Evolutionary conservation across 2,797 vertebrate species (phyloP).

Genomic region (Sebastes trivittatus): DNA sequence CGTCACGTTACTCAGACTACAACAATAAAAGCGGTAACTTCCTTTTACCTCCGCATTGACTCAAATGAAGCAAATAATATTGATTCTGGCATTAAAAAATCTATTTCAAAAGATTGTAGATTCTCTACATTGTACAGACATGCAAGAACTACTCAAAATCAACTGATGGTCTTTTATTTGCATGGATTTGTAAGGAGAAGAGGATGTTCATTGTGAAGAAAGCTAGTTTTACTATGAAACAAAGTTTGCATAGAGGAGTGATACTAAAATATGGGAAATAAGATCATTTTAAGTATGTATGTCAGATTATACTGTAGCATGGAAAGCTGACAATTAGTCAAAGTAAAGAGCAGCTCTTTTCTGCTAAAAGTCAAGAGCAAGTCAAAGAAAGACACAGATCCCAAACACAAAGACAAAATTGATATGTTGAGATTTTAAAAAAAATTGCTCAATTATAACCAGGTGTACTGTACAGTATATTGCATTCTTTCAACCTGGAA

Average conservation of each 20-base stretch:
- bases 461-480: neutral
- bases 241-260: neutral
- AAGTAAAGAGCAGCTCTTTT: neutral
- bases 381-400: neutral
- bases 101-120: too few species aligned
- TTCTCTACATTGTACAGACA: too few species aligned
- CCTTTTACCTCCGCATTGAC: too few species aligned
- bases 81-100: too few species aligned
- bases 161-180: too few species aligned
- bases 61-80: too few species aligned
- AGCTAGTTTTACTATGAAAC: neutral
- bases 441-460: neutral
- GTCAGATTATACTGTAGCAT: neutral
- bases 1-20: too few species aligned
- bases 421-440: accelerated
- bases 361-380: neutral
- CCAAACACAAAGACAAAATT: neutral
- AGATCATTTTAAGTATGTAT: neutral
- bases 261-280: neutral
- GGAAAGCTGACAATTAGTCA: neutral
- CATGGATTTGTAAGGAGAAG: too few species aligned
- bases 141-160: too few species aligned
- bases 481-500: neutral
- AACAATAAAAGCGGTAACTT: too few species aligned
- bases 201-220: too few species aligned